Percentiles rank a stretch among this genome's conserved stretches.
phyloP scores from a whole-genome alignment of 2,888 invertebrate species.

The Euzophera pinguis region DNA sequence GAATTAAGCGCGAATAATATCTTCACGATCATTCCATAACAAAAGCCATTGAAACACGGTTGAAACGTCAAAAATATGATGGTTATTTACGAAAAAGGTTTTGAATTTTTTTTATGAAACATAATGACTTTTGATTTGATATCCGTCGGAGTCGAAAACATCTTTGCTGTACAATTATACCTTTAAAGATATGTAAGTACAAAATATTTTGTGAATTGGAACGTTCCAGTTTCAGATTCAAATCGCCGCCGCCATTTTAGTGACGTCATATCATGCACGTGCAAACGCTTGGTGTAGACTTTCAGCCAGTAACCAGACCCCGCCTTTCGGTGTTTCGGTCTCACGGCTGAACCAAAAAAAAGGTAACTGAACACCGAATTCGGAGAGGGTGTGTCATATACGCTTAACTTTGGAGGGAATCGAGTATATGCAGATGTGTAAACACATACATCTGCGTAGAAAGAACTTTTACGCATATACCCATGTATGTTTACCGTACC shows the following conservation, averaged over 20 bases:
- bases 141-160: no score
- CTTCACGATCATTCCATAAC: no score
- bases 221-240: conserved; percentile 13
- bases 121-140: no score
- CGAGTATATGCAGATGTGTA: neutral
- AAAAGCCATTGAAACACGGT: no score
- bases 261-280: conserved; percentile 51
- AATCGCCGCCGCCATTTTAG: conserved; percentile 39
- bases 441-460: neutral
- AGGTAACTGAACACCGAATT: conserved; percentile 58
- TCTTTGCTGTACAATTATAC: no score
- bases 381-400: conserved; percentile 37
- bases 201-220: neutral
- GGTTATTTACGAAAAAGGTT: no score
- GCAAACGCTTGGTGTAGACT: conserved; percentile 66
- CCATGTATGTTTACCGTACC: no score
- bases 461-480: no score
- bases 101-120: no score
- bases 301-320: conserved; percentile 66
- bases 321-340: conserved; percentile 60
- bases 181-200: no score
- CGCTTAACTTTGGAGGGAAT: conserved; percentile 1
- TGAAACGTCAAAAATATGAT: no score
- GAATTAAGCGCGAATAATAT: no score
- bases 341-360: conserved; percentile 53